These are phyloP conservation scores for Micrasema longulum DNA, from an alignment of 1,140 invertebrate genomes.

Conservation along the genomic window DNA sequence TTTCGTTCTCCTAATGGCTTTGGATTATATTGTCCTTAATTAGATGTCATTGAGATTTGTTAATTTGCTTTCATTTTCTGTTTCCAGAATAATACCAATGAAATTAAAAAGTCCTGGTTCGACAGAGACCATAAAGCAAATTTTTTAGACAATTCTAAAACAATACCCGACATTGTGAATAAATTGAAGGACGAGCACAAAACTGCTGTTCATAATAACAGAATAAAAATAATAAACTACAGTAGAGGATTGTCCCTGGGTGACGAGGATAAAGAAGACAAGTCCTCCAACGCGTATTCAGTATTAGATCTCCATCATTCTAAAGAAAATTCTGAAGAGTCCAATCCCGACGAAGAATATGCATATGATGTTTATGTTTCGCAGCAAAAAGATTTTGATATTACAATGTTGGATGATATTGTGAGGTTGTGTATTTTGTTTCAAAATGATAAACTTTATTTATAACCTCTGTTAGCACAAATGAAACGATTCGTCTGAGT, in stretches of 20 bases:
- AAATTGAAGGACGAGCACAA: conserved; percentile 46
- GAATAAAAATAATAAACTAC: conserved; percentile 49
- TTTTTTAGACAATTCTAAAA: conserved; percentile 32
- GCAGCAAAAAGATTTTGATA: conserved; percentile 67
- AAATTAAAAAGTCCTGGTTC: conserved; percentile 39
- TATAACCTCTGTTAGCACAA: no score
- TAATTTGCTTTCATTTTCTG: conserved; percentile 2
- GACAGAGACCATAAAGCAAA: conserved; percentile 22
- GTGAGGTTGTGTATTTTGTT: conserved; percentile 61
- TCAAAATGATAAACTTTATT: no score
- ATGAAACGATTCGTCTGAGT: no score
- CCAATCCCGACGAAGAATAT: conserved; percentile 60
- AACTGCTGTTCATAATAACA: conserved; percentile 34
- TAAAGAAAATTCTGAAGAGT: conserved; percentile 51
- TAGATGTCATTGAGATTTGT: no score
- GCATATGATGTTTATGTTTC: conserved; percentile 70
- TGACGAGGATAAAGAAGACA: conserved; percentile 55
- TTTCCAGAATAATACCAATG: conserved; percentile 45
- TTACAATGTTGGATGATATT: conserved; percentile 67
- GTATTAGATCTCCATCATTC: conserved; percentile 61
- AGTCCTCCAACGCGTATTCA: conserved; percentile 56
- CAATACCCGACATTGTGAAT: conserved; percentile 29
- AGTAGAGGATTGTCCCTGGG: conserved; percentile 42
- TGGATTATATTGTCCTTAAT: no score
- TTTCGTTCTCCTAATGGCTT: no score